Percentiles rank a stretch among this genome's conserved stretches.
Evolutionary conservation across 2,888 invertebrate genomes (phyloP).

Genomic region (Eulithis testata): DNA sequence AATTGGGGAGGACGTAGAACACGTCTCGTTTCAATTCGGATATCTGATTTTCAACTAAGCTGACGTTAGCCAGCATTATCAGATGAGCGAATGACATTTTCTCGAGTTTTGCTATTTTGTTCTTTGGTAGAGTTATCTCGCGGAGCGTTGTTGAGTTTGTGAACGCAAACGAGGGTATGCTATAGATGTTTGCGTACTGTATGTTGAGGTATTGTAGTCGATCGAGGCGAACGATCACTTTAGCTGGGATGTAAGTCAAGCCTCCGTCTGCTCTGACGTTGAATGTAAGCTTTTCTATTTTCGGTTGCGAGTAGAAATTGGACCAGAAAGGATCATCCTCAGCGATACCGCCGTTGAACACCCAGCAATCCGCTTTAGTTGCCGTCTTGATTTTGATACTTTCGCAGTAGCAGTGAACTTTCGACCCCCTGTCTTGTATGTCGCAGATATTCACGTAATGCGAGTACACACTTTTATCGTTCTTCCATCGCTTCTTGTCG

Average conservation of each 20-base stretch:
- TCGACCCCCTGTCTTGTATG: slow-evolving; percentile 80
- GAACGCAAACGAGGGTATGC: slow-evolving; percentile 89
- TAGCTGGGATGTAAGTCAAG: slow-evolving; percentile 89
- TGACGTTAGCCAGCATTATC: slow-evolving; percentile 87
- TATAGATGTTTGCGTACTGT: slow-evolving; percentile 89
- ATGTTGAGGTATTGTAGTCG: slow-evolving; percentile 88
- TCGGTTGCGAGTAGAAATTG: slow-evolving; percentile 89
- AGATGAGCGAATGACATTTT: slow-evolving; percentile 90
- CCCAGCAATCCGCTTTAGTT: slow-evolving; percentile 90
- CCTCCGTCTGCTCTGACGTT: slow-evolving; percentile 88
- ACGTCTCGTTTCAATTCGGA: slow-evolving; percentile 89
- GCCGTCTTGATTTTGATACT: slow-evolving; percentile 83
- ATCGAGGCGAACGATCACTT: slow-evolving; percentile 87
- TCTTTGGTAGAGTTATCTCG: slow-evolving; percentile 88
- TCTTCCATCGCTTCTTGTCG: slow-evolving; percentile 79
- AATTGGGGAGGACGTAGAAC: slow-evolving; percentile 89
- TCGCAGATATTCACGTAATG: slow-evolving; percentile 84
- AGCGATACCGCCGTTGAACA: slow-evolving; percentile 88
- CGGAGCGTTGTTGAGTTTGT: slow-evolving; percentile 89
- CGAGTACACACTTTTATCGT: slow-evolving; percentile 70
- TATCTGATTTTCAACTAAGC: slow-evolving; percentile 91
- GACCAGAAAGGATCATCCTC: slow-evolving; percentile 91
- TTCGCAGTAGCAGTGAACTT: slow-evolving; percentile 88
- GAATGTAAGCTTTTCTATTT: slow-evolving; percentile 88
- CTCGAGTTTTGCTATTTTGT: slow-evolving; percentile 88